These are phyloP conservation scores for Poecilia wingei DNA, from an alignment of 2,797 vertebrate species.

Conservation along the genomic window DNA sequence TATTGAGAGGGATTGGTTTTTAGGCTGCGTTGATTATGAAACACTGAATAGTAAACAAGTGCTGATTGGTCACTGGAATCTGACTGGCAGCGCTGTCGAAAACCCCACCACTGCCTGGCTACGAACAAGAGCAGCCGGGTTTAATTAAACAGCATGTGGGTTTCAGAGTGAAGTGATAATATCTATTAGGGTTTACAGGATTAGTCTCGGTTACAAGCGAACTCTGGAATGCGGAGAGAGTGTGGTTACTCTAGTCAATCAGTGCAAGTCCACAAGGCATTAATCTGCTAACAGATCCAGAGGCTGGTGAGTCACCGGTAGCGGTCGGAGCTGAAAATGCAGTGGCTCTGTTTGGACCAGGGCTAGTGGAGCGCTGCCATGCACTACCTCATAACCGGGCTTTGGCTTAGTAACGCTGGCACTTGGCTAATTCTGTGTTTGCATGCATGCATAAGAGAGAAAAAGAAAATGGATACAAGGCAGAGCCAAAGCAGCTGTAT, in stretches of 20 bases:
- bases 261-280: constrained; percentile 53
- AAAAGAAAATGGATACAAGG: constrained; percentile 36
- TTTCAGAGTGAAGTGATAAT: constrained; percentile 71
- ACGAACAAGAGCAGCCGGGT: constrained; percentile 51
- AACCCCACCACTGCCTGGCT: constrained; percentile 23
- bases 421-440: constrained; percentile 34
- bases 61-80: constrained; percentile 17
- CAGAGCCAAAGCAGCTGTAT: constrained; percentile 56
- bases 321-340: constrained; percentile 48
- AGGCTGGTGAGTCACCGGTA: constrained; percentile 48
- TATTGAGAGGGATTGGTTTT: constrained; percentile 25
- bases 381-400: constrained; percentile 56
- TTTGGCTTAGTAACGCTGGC: constrained; percentile 52
- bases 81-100: constrained; percentile 12
- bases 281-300: constrained; percentile 47
- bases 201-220: constrained; percentile 67
- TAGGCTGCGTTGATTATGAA: constrained; percentile 13
- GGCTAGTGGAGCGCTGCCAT: constrained; percentile 58
- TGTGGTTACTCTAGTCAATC: constrained; percentile 51
- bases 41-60: constrained; percentile 20
- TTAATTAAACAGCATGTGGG: constrained; percentile 65
- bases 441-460: constrained; percentile 22
- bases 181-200: constrained; percentile 72
- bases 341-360: constrained; percentile 29
- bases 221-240: constrained; percentile 56